phyloP scores from a whole-genome alignment of 2,797 vertebrate genomes.

The Enoplosus armatus region DNA sequence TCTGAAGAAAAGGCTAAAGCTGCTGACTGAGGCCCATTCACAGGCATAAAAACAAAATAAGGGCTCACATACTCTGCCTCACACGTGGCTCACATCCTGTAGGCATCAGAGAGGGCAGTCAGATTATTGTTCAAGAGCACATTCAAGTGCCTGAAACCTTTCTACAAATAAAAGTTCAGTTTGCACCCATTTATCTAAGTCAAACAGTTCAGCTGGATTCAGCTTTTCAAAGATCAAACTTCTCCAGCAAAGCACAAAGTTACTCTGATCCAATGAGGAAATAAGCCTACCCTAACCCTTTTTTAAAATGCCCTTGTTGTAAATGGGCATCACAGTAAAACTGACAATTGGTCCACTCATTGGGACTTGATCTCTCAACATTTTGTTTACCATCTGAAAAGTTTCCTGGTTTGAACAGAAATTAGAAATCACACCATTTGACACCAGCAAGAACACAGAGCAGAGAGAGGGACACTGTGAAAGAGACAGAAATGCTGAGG shows the following conservation, averaged over 20 bases:
- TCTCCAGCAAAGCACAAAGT: not conserved
- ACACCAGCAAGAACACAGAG: not conserved
- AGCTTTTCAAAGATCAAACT: not conserved
- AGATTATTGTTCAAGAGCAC: conserved; percentile 38
- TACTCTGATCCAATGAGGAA: not conserved
- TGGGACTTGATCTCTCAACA: not conserved
- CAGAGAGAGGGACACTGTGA: not conserved
- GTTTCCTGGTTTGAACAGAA: no score
- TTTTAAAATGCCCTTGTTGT: not conserved
- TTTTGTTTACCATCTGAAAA: not conserved
- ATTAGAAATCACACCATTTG: not conserved
- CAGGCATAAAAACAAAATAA: conserved; percentile 44
- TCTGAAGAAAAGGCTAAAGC: conserved; percentile 5
- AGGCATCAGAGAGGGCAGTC: conserved; percentile 24
- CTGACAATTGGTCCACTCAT: not conserved
- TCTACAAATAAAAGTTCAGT: conserved; percentile 18
- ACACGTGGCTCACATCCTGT: conserved; percentile 56
- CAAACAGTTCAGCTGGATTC: not conserved
- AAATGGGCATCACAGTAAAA: not conserved
- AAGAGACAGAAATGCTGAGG: not conserved
- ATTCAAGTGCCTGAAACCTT: conserved; percentile 22
- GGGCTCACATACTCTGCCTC: conserved; percentile 46
- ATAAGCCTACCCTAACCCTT: no score
- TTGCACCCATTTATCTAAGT: not conserved
- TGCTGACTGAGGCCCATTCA: conserved; percentile 39